A percentile compares a stretch with the other conserved stretches of the same genome.
These are phyloP conservation scores for Phyllotreta striolata DNA, from an alignment of 2,888 invertebrate species.

Conservation along the genomic window DNA sequence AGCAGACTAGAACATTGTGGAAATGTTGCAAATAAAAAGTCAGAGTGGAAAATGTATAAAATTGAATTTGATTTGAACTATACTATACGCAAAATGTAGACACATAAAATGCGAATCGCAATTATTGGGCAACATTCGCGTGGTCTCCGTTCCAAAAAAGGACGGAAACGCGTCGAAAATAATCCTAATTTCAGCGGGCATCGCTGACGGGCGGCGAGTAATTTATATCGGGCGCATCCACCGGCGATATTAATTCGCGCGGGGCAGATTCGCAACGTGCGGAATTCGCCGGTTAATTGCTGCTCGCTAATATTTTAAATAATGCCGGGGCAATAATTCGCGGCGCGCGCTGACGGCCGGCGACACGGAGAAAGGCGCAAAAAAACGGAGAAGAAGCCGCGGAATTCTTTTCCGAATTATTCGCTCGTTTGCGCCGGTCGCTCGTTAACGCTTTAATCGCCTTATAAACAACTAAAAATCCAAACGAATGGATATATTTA, in stretches of 20 bases:
- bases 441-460: conserved; percentile 26
- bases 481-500: background rate
- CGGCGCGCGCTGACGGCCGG: conserved; percentile 24
- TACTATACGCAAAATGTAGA: too few relatives aligned
- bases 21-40: too few relatives aligned
- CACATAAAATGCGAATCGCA: too few relatives aligned
- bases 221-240: conserved; percentile 40
- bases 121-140: too few relatives aligned
- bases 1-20: too few relatives aligned
- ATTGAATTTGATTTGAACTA: too few relatives aligned
- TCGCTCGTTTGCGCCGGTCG: background rate
- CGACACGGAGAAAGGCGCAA: conserved; percentile 15
- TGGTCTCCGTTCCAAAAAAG: too few relatives aligned
- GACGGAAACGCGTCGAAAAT: conserved; percentile 17
- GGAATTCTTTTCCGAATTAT: conserved; percentile 2
- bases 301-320: conserved; percentile 42
- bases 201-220: conserved; percentile 32
- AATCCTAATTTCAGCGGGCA: conserved; percentile 42
- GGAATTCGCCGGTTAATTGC: conserved; percentile 43
- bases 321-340: conserved; percentile 35
- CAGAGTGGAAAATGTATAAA: too few relatives aligned
- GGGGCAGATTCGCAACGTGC: conserved; percentile 42
- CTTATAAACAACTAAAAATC: conserved; percentile 9
- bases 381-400: too few relatives aligned
- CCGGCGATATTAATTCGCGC: conserved; percentile 41